These are phyloP conservation scores for Vanessa atalanta DNA, from an alignment of 1,140 invertebrate species.

Conservation along the genomic window DNA sequence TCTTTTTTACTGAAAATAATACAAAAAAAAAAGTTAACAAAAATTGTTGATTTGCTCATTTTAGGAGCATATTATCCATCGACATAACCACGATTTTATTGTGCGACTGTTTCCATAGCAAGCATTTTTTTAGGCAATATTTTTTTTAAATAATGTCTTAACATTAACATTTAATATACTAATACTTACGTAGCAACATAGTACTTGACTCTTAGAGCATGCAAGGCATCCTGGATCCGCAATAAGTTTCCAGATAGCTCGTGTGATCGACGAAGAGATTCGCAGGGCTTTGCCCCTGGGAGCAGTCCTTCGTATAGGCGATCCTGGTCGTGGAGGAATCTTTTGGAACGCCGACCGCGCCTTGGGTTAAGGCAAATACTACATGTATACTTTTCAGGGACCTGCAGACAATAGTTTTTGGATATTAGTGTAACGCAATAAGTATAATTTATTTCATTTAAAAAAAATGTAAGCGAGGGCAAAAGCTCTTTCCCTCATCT, in stretches of 20 bases:
- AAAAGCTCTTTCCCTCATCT: too few relatives aligned
- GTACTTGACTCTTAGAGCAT: conserved; percentile 87
- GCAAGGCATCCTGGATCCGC: conserved; percentile 85
- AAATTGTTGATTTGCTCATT: too few relatives aligned
- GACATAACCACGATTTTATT: too few relatives aligned
- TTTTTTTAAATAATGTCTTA: too few relatives aligned
- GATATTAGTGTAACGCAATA: background rate
- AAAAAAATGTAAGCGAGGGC: background rate
- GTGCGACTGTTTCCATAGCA: too few relatives aligned
- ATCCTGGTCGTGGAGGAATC: conserved; percentile 92
- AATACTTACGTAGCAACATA: conserved; percentile 87
- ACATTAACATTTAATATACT: background rate
- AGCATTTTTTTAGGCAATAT: too few relatives aligned
- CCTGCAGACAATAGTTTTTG: conserved; percentile 73
- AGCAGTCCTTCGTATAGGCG: conserved; percentile 92
- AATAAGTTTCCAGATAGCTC: conserved; percentile 87
- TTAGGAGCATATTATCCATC: too few relatives aligned
- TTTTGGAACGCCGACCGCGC: conserved; percentile 85
- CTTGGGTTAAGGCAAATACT: conserved; percentile 91
- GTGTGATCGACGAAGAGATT: conserved; percentile 84
- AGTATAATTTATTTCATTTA: background rate
- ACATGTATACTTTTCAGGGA: conserved; percentile 95
- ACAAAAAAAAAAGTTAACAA: too few relatives aligned
- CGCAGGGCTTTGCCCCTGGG: conserved; percentile 80
- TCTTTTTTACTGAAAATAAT: conserved; percentile 83